These are phyloP conservation scores for Monopterus albus DNA, from an alignment of 2,113 vertebrate genomes.

Conservation along the genomic window DNA sequence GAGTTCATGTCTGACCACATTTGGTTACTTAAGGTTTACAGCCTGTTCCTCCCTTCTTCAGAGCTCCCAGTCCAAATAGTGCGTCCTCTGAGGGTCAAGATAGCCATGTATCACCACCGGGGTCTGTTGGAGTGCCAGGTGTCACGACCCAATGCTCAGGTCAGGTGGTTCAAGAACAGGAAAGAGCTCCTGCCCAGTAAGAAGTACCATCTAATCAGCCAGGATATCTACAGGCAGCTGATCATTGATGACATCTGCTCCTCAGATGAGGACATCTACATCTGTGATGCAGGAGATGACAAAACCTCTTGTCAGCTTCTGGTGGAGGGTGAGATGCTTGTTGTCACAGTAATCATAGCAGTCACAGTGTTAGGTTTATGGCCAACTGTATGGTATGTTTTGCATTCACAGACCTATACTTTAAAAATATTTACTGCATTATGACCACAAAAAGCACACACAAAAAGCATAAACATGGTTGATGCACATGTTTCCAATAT, in stretches of 20 bases:
- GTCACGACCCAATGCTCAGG: conserved; percentile 88
- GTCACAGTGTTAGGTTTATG: not conserved
- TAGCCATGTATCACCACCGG: conserved; percentile 90
- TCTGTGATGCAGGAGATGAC: conserved; percentile 91
- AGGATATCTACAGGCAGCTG: conserved; percentile 91
- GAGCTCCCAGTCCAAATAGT: conserved; percentile 91
- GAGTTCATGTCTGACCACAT: not conserved
- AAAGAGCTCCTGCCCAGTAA: conserved; percentile 79
- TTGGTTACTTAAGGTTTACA: not conserved
- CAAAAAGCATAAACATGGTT: not conserved
- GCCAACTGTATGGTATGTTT: not conserved
- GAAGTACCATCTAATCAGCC: conserved; percentile 89
- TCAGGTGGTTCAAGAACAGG: conserved; percentile 89
- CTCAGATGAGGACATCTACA: conserved; percentile 92
- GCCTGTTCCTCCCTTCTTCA: conserved; percentile 50
- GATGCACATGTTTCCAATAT: no score
- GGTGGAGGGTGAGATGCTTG: conserved; percentile 88
- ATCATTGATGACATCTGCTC: conserved; percentile 87
- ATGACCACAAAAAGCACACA: no score
- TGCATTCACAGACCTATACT: no score
- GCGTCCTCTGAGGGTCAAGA: conserved; percentile 91
- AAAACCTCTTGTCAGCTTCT: conserved; percentile 91
- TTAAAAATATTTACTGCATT: no score
- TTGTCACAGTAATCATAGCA: not conserved
- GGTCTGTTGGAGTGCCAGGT: conserved; percentile 94